phyloP scores from a whole-genome alignment of 2,797 vertebrate species.

The Parauchenoglanis ngamensis region DNA sequence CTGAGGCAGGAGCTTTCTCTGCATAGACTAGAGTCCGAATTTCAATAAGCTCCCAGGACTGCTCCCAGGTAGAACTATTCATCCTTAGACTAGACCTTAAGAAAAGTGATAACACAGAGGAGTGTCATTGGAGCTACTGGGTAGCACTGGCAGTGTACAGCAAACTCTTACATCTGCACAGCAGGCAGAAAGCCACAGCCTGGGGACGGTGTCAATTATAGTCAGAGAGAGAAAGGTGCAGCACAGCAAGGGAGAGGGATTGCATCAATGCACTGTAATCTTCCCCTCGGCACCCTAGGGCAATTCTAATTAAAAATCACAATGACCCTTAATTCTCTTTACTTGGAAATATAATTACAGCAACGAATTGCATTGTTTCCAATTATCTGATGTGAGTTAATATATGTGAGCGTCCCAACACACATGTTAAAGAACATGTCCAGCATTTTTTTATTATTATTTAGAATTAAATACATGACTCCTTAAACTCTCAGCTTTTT shows the following conservation, averaged over 20 bases:
- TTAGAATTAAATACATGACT: not conserved
- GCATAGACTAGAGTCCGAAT: not conserved
- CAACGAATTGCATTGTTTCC: conserved; percentile 37
- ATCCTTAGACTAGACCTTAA: conserved; percentile 10
- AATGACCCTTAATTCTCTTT: conserved; percentile 59
- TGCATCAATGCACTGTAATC: conserved; percentile 56
- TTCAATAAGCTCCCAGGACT: conserved; percentile 2
- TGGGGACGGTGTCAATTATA: conserved; percentile 54
- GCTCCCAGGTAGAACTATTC: not conserved
- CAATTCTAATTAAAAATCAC: conserved; percentile 57
- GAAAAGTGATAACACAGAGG: conserved; percentile 16
- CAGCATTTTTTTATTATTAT: not conserved
- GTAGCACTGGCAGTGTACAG: conserved; percentile 13
- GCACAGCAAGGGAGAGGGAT: conserved; percentile 35
- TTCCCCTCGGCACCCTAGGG: conserved; percentile 30
- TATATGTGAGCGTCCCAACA: conserved; percentile 17
- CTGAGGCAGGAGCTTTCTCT: conserved; percentile 4
- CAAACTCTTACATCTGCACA: conserved; percentile 27
- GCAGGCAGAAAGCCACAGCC: conserved; percentile 35
- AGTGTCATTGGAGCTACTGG: conserved; percentile 22
- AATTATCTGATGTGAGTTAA: conserved; percentile 38
- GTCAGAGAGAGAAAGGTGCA: conserved; percentile 37
- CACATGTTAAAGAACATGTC: not conserved
- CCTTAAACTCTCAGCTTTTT: not conserved
- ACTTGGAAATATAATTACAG: conserved; percentile 55